Conservation (phyloP, 1,140 invertebrate species). For the Samia ricini region DNA sequence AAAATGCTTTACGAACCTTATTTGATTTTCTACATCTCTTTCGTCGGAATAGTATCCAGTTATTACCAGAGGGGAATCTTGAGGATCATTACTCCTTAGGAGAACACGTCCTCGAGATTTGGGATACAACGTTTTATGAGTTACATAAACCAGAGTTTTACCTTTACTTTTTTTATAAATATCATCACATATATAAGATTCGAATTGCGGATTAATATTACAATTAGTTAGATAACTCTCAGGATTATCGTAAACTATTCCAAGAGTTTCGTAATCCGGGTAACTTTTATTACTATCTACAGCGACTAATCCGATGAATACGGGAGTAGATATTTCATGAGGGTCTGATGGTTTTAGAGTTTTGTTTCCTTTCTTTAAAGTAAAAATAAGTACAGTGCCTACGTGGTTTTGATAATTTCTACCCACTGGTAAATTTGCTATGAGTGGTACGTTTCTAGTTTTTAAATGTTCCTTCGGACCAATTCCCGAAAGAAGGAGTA, state of each 20-base stretch:
- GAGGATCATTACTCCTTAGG: background rate
- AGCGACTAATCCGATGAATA: constrained; percentile 84
- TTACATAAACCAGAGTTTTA: background rate
- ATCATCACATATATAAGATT: background rate
- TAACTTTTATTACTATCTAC: constrained; percentile 50
- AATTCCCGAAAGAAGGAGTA: constrained; percentile 84
- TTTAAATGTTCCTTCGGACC: constrained; percentile 44
- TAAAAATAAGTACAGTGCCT: constrained; percentile 79
- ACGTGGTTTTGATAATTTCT: constrained; percentile 82
- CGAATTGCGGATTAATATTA: background rate
- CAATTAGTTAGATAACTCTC: background rate
- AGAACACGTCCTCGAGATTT: background rate
- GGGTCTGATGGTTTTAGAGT: background rate
- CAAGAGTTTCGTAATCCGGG: constrained; percentile 17
- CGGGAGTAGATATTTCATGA: constrained; percentile 5
- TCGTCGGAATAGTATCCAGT: background rate
- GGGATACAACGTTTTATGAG: constrained; percentile 2
- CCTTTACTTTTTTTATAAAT: background rate
- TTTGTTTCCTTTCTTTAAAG: background rate
- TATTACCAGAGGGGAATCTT: background rate
- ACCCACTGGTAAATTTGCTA: constrained; percentile 82
- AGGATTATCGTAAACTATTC: background rate
- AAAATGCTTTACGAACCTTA: constrained; percentile 5
- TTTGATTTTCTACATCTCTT: constrained; percentile 9
- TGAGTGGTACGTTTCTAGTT: background rate